Base-by-base conservation (phyloP, 2,888 invertebrate genomes). In the Chaetoderma sp. region DNA sequence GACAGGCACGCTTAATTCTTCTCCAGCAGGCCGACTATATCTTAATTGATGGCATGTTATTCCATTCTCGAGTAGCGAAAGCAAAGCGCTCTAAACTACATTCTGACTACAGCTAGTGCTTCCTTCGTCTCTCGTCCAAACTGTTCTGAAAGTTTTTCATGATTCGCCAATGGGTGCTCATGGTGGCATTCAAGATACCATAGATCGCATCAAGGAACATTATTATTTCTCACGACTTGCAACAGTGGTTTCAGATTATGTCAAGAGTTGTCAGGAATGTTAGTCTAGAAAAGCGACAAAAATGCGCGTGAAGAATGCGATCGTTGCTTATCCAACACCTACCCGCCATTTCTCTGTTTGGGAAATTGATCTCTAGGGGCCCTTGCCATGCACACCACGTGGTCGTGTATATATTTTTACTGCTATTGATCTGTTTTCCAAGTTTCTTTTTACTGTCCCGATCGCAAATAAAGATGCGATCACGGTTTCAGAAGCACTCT, bases 331-430 rank as follows among this genome's bases (percentile, higher is more conserved):
- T 47, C 67, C 65, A 10, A 70, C 63, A 5, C 65, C 68, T 10
- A 36, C 5, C 16, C 50, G 25, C 16, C 68, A 67, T 45, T 73
- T 73, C 59, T 50, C 67, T 10, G 72, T 71, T 49, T 69, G 70
- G 68, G 52, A 68, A 39, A 61, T 68, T 45, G 72, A 72, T 54
- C 27, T 70, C 18, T 70, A 66, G 56, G 70, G 67, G 18, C 65
- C 67, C 2, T 28, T 72, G 18, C 65, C 70, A 3, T 21, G 36
- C 5, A 65, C 67, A 44, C 21, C 60, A 18, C 21, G 50, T 21
- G 65, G 30, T 13, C 27, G 62, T 66, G n/a, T 57, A 3, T 71
- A 70, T 32, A 33, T 73, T 30, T 69, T 72, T 25, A 73, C 70
- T 18, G 67, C 73, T 10, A 33, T 65, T 5, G 50, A 60, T 57